phyloP scores from a whole-genome alignment of 2,888 invertebrate species.

The Nemotelus pantherinus region DNA sequence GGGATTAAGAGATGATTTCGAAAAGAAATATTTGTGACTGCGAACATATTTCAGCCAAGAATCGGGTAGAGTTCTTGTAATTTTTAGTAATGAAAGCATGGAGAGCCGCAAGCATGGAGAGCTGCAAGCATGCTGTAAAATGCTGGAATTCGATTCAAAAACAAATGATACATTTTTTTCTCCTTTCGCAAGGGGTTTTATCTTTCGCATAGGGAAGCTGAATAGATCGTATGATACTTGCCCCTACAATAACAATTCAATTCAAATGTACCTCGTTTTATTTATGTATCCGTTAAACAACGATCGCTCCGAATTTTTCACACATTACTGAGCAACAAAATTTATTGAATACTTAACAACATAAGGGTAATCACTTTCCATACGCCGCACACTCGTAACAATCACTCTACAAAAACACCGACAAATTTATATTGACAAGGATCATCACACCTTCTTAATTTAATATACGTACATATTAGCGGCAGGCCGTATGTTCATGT shows the following conservation, averaged over 20 bases:
- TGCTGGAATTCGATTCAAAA: too few species aligned
- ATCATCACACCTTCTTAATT: conserved; percentile 50
- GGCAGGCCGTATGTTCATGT: conserved; percentile 24
- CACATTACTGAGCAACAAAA: conserved; percentile 27
- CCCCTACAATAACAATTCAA: neutral
- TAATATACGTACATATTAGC: conserved; percentile 11
- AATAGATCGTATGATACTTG: too few species aligned
- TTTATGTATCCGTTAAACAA: conserved; percentile 38
- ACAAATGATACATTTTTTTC: too few species aligned
- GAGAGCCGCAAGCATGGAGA: too few species aligned
- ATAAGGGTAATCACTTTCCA: conserved; percentile 32
- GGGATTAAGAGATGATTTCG: too few species aligned
- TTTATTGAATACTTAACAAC: conserved; percentile 20
- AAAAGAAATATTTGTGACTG: too few species aligned
- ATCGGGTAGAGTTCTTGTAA: too few species aligned
- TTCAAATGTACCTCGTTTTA: neutral
- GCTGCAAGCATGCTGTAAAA: too few species aligned
- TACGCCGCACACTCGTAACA: neutral
- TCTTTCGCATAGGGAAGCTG: too few species aligned
- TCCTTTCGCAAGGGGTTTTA: too few species aligned
- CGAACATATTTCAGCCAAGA: too few species aligned
- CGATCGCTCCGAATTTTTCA: conserved; percentile 6
- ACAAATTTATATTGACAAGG: conserved; percentile 46
- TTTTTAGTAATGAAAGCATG: too few species aligned
- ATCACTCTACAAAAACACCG: conserved; percentile 25